These are phyloP conservation scores for Noctua janthe DNA, from an alignment of 2,888 invertebrate genomes.

Conservation along the genomic window DNA sequence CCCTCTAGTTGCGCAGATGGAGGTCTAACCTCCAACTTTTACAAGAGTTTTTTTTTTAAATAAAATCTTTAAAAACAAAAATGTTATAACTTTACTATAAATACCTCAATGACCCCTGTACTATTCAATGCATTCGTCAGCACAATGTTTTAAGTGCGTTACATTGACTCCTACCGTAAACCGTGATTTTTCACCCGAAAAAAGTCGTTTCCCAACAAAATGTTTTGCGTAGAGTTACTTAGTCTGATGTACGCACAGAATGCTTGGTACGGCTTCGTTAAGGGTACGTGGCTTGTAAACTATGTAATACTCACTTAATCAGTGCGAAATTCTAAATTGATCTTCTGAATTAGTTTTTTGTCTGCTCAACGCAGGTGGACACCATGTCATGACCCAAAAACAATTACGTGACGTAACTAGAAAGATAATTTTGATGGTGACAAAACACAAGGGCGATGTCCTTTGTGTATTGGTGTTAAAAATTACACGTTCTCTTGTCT, in stretches of 20 bases:
- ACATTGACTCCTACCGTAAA: background rate
- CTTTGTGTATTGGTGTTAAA: conserved; percentile 42
- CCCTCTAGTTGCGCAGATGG: too few relatives aligned
- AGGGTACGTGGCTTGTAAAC: background rate
- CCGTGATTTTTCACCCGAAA: background rate
- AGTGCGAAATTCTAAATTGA: background rate
- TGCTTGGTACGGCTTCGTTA: background rate
- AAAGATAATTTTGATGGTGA: conserved; percentile 57
- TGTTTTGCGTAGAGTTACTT: background rate
- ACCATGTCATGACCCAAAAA: conserved; percentile 60
- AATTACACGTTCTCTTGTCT: conserved; percentile 24
- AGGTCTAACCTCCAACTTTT: too few relatives aligned
- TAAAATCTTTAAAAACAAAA: background rate
- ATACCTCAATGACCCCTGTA: background rate
- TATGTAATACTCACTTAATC: background rate
- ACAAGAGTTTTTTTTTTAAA: too few relatives aligned
- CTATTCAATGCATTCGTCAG: too few relatives aligned
- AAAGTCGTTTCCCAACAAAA: background rate
- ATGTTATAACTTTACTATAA: background rate
- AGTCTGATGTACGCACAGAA: background rate
- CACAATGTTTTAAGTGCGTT: background rate
- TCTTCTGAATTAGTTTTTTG: conserved; percentile 13
- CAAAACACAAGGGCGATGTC: conserved; percentile 30
- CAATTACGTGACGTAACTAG: conserved; percentile 59
- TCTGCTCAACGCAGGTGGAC: conserved; percentile 38